Evolutionary conservation across 2,888 invertebrate genomes (phyloP), one percentile per base, ranked within the genome.

Genomic region (Melitaea athalia): DNA sequence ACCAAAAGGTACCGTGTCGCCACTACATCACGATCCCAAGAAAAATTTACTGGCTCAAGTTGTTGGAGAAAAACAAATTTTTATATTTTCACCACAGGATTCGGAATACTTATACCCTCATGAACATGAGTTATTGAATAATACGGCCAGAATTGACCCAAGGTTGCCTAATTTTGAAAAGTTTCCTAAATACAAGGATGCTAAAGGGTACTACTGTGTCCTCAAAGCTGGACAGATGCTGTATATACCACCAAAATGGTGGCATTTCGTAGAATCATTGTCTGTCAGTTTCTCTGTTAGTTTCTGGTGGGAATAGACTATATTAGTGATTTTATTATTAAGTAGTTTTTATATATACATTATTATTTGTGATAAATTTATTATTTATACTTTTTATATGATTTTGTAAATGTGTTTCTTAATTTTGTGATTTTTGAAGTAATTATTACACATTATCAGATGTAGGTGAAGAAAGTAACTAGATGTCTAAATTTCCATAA

Each of bases 191-290:
- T 96, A 96, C 75, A 82, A 81, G 55, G 87, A 94, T 67, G 95
- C 95, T 0, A 93, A 91, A 76, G 94, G 95, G 76, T 94, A 92
- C 75, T 95, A 95, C 83, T 95, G 97, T 82, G 87, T 95, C 10
- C 88, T 99, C 43, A 93, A 94, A 76, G 94, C 96, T 0, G 99
- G 99, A 0, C 97, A 99, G 79, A 96, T 98, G 93, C 87, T 99
- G 64, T 99, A 96, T 82, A 98, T 99, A 76, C 99, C 99, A 14
- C 96, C 97, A 4, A 96, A 96, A 83, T 98, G 98, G 96, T 99
- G 99, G 99, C 99, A 99, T 92, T 98, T 97, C 91, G 97, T 99
- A 6, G 95, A 96, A 73, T 96, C 99, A 0, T 90, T 98, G 55
- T 95, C 96, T 49, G 94, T 96, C 52, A 99, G 99, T 85, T 98